Percentiles rank a stretch among this genome's conserved stretches.
These are phyloP conservation scores for human DNA, from an alignment of 2,113 vertebrate species.

Conservation along the genomic window DNA sequence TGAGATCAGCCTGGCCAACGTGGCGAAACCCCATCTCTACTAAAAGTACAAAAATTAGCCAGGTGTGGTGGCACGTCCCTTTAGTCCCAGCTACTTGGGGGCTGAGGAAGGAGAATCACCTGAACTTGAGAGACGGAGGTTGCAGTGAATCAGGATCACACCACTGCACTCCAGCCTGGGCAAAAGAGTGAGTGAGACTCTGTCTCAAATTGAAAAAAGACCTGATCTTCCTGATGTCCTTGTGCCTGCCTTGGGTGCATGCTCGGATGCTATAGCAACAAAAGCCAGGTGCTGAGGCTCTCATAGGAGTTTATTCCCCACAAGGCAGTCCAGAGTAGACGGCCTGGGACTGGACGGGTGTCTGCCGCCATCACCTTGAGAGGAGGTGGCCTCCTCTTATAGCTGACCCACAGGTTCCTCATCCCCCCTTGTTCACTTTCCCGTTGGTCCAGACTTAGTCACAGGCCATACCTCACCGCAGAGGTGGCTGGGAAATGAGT, in stretches of 20 bases:
- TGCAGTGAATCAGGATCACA: neutral
- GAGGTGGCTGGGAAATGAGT: too few species aligned
- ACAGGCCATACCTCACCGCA: neutral
- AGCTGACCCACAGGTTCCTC: neutral
- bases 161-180: neutral
- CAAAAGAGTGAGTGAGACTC: neutral
- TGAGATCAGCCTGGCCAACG: too few species aligned
- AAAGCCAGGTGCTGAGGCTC: neutral
- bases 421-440: neutral
- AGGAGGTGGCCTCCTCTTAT: neutral
- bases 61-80: too few species aligned
- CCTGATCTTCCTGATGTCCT: neutral
- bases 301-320: neutral
- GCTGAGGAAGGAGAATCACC: too few species aligned
- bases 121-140: too few species aligned
- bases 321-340: neutral
- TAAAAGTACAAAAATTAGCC: too few species aligned
- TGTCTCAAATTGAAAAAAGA: neutral
- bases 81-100: too few species aligned
- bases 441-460: neutral
- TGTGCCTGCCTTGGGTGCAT: accelerated
- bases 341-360: neutral
- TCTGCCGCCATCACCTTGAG: neutral
- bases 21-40: too few species aligned
- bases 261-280: neutral